Base-by-base conservation (phyloP, 2,113 vertebrate genomes). In the Arvicanthis niloticus region DNA sequence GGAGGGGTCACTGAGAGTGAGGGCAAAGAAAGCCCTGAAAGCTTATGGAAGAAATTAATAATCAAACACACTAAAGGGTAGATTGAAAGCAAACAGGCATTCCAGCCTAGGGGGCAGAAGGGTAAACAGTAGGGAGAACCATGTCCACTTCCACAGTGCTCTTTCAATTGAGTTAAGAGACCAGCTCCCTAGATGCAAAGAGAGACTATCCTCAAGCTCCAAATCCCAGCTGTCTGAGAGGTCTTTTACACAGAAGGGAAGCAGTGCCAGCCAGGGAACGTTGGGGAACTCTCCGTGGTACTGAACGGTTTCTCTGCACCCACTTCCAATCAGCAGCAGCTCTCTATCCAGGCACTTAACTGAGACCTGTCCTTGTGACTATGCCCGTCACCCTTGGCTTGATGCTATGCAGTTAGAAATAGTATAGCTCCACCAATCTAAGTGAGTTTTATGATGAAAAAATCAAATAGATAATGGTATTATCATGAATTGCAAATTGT, bases 221-320 rank as follows among this genome's bases (percentile, higher is more conserved):
- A 56, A 85, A 53, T 29, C 22, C 48, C 51, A 88, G n/a, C 3
- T 40, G 11, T 56, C 7, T 77, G n/a, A 58, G n/a, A 58, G 72
- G 22, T 89, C 21, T 92, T 37, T 56, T 53, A 22, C 21, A 8
- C 62, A 24, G 22, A 62, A 31, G 29, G 65, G 13, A 91, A 93
- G 42, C 37, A 42, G 7, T 37, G 51, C 77, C 60, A 65, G 42
- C 56, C 48, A 37, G 68, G 40, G 40, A 60, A 60, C 1, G 2
- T 0, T 1, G 0, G 6, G 70, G 96, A 90, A 94, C 97, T 97
- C 96, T 98, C 97, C 96, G 67, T 26, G 96, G 97, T 97, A 42
- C 97, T 97, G 97, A 97, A 91, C 15, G 0, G 0, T 19, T 78
- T 68, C 24, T 84, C 6, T 15, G n/a, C 77, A 29, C 11, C 51